These are phyloP conservation scores for Luffia ferchaultella DNA, from an alignment of 2,888 invertebrate genomes.

Conservation along the genomic window DNA sequence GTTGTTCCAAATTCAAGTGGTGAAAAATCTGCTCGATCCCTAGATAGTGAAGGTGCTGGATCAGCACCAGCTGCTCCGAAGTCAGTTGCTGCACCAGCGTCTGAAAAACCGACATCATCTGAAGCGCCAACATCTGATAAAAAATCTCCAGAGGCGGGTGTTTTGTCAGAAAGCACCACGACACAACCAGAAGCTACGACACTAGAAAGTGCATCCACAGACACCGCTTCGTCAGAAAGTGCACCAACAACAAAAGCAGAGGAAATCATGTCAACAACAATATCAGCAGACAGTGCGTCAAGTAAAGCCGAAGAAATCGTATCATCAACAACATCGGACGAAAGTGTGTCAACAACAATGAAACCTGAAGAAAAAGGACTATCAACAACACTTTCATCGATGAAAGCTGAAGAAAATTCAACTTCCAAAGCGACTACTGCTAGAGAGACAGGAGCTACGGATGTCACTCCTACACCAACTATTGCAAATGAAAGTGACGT, in stretches of 20 bases:
- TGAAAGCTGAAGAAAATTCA: neutral
- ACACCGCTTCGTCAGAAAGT: neutral
- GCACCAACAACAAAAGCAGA: neutral
- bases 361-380: too few relatives aligned
- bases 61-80: constrained; percentile 23
- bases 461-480: neutral
- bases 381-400: too few relatives aligned
- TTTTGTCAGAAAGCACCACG: neutral
- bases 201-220: neutral
- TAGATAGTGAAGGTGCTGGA: neutral
- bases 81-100: constrained; percentile 21
- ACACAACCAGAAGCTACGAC: neutral
- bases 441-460: neutral
- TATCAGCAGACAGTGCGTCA: too few relatives aligned
- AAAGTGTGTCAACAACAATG: too few relatives aligned
- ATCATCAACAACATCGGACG: too few relatives aligned
- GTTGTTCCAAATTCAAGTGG: constrained; percentile 15
- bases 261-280: too few relatives aligned
- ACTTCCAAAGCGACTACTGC: neutral
- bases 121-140: constrained; percentile 12
- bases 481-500: neutral
- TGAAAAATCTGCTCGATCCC: neutral
- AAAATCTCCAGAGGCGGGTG: constrained; percentile 6
- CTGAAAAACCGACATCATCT: constrained; percentile 13
- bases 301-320: too few relatives aligned